phyloP scores from a whole-genome alignment of 2,797 vertebrate genomes.

The Trichosurus vulpecula region DNA sequence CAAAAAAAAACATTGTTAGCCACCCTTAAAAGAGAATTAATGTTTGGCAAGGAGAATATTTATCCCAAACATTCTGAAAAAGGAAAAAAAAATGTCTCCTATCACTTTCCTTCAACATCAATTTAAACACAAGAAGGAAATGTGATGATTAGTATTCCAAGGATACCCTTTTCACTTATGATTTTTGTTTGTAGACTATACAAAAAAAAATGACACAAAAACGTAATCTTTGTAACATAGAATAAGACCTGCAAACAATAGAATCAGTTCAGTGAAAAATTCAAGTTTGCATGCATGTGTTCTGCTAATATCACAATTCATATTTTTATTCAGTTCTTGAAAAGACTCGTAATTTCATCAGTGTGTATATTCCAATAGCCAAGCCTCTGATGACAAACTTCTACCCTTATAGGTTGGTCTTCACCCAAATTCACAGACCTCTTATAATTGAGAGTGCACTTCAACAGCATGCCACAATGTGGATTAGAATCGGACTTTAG shows the following conservation, averaged over 20 bases:
- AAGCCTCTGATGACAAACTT: not conserved
- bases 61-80: not conserved
- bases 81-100: not conserved
- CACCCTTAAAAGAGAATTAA: not conserved
- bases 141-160: conserved; percentile 20
- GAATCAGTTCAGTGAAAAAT: conserved; percentile 28
- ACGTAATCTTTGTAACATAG: conserved; percentile 23
- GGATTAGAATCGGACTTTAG: not conserved
- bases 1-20: not conserved
- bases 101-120: not conserved
- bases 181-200: conserved; percentile 25
- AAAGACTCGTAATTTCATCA: not conserved
- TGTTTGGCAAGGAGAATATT: not conserved
- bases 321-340: not conserved
- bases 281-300: not conserved
- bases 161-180: conserved; percentile 23
- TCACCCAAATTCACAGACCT: not conserved
- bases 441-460: not conserved
- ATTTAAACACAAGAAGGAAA: not conserved
- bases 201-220: conserved; percentile 33
- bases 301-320: not conserved
- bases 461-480: not conserved
- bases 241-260: conserved; percentile 13
- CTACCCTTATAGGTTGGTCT: not conserved
- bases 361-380: not conserved